Base-by-base conservation (phyloP, 2,113 vertebrate genomes). In the Pterophyllum scalare region DNA sequence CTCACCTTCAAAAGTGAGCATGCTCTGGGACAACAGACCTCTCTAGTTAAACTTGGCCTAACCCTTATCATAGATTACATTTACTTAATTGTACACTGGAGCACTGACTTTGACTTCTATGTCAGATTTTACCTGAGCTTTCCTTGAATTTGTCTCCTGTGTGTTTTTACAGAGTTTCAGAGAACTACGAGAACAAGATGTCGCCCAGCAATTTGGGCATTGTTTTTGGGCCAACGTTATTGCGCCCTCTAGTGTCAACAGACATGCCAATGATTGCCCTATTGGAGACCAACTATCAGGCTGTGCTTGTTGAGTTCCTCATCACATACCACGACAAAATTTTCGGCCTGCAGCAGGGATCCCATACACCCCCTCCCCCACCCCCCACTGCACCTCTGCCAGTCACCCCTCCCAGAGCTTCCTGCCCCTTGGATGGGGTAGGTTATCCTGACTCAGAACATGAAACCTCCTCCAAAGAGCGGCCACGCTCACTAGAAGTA, bases 181-280 rank as follows among this genome's bases (percentile, higher is more conserved):
- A 96, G 84, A 95, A 93, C 61, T 91, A 84, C 1, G 96, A 98
- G 83, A 99, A 99, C 95, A 98, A 97, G 93, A 99, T 99, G 98
- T 97, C 96, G 15, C 90, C 97, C 1, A 96, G 96, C 87, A 99
- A 99, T 90, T 80, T 99, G 94, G 98, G 98, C 43, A 99, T 99
- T 4, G 96, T 98, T 9, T 98, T 99, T 43, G 98, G 98, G 5
- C 98, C 98, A 0, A 99, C 98, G 0, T 92, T 99, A 77, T 75
- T 99, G 89, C 96, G 97, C 61, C 97, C 96, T 2, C 94, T 94
- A 0, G 91, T 95, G 0, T 87, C 92, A 0, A 82, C 90, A 0
- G 95, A 97, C 1, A 88, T 94, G 79, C 94, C 98, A 0, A 95
- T 96, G 92, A 83, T 95, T 1, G 96, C 96, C 49, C 94, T 98